Base-by-base conservation (phyloP, 2,113 vertebrate species). In the Sigmodon hispidus region DNA sequence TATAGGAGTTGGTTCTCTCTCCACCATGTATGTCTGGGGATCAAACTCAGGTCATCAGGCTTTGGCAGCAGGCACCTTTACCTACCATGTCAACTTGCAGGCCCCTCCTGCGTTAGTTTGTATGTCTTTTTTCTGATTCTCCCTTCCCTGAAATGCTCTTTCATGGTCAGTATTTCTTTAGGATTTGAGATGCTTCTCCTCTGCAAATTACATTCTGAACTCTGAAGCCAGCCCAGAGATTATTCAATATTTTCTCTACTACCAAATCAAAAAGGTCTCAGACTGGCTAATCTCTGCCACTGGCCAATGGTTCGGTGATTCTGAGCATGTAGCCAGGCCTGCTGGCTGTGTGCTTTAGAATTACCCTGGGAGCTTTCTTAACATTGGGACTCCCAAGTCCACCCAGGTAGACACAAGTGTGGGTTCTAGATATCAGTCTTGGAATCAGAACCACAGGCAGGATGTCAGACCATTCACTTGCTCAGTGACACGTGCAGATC, bases 371-470 rank as follows among this genome's bases (percentile, higher is more conserved):
- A 73, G 86, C 48, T 61, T 69, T n/a, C 36, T 6, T 73, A 61
- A 76, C n/a, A 79, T 19, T 29, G 36, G 36, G 29, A 72, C 52
- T 76, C 40, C 48, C 24, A 36, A 72, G 40, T 34, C 40, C 34
- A 10, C 34, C 11, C 19, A 77, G 29, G 48, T 11, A 85, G 69
- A 87, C 0, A 24, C 59, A 76, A 65, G 48, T n/a, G 15, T 52
- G 76, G 48, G 48, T 50, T 31, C 84, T 45, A 22, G 45, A 36
- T 88, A 43, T 88, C 70, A 11, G 65, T 67, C 43, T 63, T 40
- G n/a, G 50, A 80, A 81, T 90, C 36, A 40, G 84, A 87, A 96
- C 50, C n/a, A 57, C 29, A 91, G n/a, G 73, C 36, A 19, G 89
- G 36, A 45, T n/a, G 40, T n/a, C 85, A 65, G 67, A 36, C 16